These are phyloP conservation scores for Aethes cnicana DNA, from an alignment of 2,888 invertebrate genomes.

Conservation along the genomic window DNA sequence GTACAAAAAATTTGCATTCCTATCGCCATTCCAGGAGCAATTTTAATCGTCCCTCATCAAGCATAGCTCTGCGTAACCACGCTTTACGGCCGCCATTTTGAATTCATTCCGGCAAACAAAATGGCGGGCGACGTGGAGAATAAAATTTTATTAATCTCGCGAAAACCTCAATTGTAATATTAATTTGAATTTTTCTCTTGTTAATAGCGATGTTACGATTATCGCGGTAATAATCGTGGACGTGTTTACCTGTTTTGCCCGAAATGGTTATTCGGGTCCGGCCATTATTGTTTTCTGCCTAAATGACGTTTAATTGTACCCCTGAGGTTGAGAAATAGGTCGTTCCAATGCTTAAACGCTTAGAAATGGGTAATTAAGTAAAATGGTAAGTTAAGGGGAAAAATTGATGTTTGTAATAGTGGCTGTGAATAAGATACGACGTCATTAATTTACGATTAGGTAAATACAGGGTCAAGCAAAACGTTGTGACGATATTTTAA, in stretches of 20 bases:
- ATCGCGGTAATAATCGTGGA: constrained; percentile 9
- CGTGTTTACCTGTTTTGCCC: constrained; percentile 20
- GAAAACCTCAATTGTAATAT: constrained; percentile 53
- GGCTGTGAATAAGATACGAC: too few species aligned
- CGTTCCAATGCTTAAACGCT: too few species aligned
- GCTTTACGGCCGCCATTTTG: constrained; percentile 71
- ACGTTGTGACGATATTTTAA: too few species aligned
- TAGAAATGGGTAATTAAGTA: too few species aligned
- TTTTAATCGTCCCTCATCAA: constrained; percentile 78
- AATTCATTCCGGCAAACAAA: constrained; percentile 75
- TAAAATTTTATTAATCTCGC: constrained; percentile 70
- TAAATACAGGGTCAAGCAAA: too few species aligned
- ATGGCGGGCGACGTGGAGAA: constrained; percentile 59
- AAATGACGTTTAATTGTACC: constrained; percentile 23
- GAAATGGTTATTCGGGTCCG: not conserved
- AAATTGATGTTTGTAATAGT: too few species aligned
- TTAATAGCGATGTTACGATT: constrained; percentile 32
- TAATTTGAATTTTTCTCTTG: constrained; percentile 44
- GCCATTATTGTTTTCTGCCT: constrained; percentile 16
- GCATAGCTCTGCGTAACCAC: constrained; percentile 69
- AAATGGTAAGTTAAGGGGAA: too few species aligned
- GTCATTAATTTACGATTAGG: too few species aligned
- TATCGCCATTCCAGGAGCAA: constrained; percentile 59
- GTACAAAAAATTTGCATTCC: constrained; percentile 63
- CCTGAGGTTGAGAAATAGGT: constrained; percentile 13